phyloP scores from a whole-genome alignment of 2,797 vertebrate species.

The Amblyraja radiata region DNA sequence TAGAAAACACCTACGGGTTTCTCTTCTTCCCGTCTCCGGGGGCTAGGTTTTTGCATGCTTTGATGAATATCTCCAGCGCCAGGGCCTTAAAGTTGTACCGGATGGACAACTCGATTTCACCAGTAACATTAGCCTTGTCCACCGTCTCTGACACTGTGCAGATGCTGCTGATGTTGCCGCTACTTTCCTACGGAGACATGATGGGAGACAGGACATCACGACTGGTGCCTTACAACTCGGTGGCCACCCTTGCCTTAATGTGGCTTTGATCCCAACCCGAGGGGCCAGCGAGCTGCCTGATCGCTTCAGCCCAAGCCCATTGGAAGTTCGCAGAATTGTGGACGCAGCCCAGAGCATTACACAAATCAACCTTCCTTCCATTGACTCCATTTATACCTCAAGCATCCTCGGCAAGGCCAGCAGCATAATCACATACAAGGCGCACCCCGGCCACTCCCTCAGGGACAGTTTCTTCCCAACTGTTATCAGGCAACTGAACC shows the following conservation, averaged over 20 bases:
- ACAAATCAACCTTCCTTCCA: too few species aligned
- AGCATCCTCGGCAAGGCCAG: too few species aligned
- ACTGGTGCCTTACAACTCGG: background rate
- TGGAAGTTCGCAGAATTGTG: too few species aligned
- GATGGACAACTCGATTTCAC: constrained; percentile 75
- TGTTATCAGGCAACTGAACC: too few species aligned
- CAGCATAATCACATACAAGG: too few species aligned
- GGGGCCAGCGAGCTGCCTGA: background rate
- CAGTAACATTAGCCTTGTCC: constrained; percentile 56
- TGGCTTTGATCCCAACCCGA: background rate
- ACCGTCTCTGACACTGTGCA: constrained; percentile 61
- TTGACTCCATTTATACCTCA: too few species aligned
- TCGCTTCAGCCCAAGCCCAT: background rate
- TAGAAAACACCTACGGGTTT: constrained; percentile 69
- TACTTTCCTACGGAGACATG: constrained; percentile 55
- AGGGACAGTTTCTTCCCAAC: too few species aligned
- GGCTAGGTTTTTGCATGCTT: constrained; percentile 68
- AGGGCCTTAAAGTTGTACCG: constrained; percentile 58
- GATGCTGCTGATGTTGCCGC: constrained; percentile 65
- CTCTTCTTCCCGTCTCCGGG: constrained; percentile 69
- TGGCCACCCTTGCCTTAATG: background rate
- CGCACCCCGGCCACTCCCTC: too few species aligned
- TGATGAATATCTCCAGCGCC: constrained; percentile 70
- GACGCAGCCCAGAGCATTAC: too few species aligned
- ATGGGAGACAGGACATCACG: background rate